Evolutionary conservation across 92 coral and sea anemone species (phyloP).

Genomic region (Muricea muricata): DNA sequence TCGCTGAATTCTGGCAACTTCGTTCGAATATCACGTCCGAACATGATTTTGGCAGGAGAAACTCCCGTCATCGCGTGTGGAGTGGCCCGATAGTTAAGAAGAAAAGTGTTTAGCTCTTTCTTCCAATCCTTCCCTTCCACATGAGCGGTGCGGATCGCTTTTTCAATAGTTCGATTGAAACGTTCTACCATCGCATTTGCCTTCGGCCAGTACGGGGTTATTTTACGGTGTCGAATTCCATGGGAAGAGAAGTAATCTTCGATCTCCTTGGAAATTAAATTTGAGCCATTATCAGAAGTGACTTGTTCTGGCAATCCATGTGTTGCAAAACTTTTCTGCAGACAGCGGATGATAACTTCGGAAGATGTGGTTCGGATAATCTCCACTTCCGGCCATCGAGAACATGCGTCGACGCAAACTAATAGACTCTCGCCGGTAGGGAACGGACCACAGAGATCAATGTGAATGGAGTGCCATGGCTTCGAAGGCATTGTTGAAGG

Average conservation of each 20-base stretch:
- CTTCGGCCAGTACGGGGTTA: conserved; percentile 38
- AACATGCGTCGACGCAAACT: conserved; percentile 41
- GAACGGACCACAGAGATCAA: conserved; percentile 40
- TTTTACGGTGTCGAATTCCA: conserved; percentile 11
- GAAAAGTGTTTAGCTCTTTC: not conserved
- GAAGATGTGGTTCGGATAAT: conserved; percentile 17
- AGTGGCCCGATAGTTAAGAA: conserved; percentile 9
- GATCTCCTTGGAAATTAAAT: not conserved
- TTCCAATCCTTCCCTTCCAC: not conserved
- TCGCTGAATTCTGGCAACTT: too few species aligned
- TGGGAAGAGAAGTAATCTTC: conserved; percentile 2
- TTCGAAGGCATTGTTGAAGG: conserved; percentile 18
- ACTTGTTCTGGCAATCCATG: conserved; percentile 31
- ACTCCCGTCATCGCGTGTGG: conserved; percentile 9
- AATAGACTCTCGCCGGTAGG: conserved; percentile 36
- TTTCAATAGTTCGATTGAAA: not conserved
- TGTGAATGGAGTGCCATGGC: conserved; percentile 38
- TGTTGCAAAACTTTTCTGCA: conserved; percentile 28
- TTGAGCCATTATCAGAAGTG: conserved; percentile 35
- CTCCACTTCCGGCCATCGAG: conserved; percentile 27
- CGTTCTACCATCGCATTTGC: conserved; percentile 20
- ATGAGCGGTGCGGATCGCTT: not conserved
- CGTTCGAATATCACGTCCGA: not conserved
- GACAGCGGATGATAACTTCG: not conserved
- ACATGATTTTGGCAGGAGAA: conserved; percentile 1